Conservation (phyloP, 2,888 invertebrate genomes). For the Marasmarcha lunaedactyla region DNA sequence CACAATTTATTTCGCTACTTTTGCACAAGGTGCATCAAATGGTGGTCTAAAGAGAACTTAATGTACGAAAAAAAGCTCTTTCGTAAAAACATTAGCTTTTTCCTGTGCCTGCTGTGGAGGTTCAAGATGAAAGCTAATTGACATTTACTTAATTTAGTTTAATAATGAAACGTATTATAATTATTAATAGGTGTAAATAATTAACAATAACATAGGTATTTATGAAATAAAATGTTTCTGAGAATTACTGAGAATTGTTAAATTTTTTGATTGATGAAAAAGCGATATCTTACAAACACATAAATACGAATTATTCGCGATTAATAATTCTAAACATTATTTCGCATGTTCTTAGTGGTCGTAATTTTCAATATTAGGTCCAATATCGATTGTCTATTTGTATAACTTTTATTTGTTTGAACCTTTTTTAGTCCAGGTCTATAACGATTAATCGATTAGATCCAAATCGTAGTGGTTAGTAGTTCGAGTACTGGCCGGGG, state of each 20-base stretch:
- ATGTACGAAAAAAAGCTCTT: conserved; percentile 45
- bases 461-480: too few relatives aligned
- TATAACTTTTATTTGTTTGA: too few relatives aligned
- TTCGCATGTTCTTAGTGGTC: too few relatives aligned
- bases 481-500: too few relatives aligned
- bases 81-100: conserved; percentile 39
- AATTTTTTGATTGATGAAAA: too few relatives aligned
- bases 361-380: too few relatives aligned
- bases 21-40: conserved; percentile 49
- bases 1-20: conserved; percentile 47
- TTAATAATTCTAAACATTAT: too few relatives aligned
- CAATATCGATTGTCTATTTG: too few relatives aligned
- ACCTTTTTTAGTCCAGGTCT: too few relatives aligned
- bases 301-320: too few relatives aligned
- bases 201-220: conserved; percentile 47
- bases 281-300: too few relatives aligned
- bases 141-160: conserved; percentile 16
- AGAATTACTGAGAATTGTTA: neutral
- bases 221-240: conserved; percentile 25
- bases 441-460: too few relatives aligned
- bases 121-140: conserved; percentile 51
- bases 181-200: conserved; percentile 41
- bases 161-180: conserved; percentile 14
- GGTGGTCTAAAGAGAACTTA: conserved; percentile 46
- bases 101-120: conserved; percentile 48